A percentile compares a stretch with the other conserved stretches of the same genome.
phyloP scores from a whole-genome alignment of 2,113 vertebrate species.

The Asarcornis scutulata region DNA sequence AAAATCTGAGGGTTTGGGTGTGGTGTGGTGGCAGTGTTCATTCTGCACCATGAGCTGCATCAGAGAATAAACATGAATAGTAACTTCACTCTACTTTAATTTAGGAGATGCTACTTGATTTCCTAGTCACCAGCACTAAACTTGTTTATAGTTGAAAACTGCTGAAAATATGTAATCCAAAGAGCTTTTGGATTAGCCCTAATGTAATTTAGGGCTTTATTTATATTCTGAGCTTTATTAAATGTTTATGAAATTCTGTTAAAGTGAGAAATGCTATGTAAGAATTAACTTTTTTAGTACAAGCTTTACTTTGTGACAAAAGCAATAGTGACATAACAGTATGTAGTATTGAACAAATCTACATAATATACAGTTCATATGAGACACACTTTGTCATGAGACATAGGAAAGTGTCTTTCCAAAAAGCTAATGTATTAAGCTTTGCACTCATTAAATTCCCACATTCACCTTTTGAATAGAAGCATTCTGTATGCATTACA shows the following conservation, averaged over 20 bases:
- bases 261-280: not conserved
- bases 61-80: not conserved
- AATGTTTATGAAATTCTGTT: not conserved
- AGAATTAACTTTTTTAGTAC: not conserved
- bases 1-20: not conserved
- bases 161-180: not conserved
- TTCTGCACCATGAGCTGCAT: not conserved
- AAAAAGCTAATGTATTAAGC: not conserved
- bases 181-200: not conserved
- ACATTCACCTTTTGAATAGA: not conserved
- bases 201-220: not conserved
- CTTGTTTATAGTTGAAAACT: not conserved
- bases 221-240: not conserved
- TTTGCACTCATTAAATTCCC: not conserved
- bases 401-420: not conserved
- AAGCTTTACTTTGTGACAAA: conserved; percentile 15
- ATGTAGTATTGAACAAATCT: not conserved
- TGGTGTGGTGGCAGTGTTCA: not conserved
- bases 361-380: not conserved
- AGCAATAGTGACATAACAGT: not conserved
- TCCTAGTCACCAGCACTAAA: not conserved
- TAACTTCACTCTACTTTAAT: not conserved
- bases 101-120: not conserved
- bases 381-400: not conserved
- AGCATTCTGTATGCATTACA: not conserved